Evolutionary conservation across 53 echinoderm and acorn worm species (phyloP).

Genomic region (Luidia sarsii): DNA sequence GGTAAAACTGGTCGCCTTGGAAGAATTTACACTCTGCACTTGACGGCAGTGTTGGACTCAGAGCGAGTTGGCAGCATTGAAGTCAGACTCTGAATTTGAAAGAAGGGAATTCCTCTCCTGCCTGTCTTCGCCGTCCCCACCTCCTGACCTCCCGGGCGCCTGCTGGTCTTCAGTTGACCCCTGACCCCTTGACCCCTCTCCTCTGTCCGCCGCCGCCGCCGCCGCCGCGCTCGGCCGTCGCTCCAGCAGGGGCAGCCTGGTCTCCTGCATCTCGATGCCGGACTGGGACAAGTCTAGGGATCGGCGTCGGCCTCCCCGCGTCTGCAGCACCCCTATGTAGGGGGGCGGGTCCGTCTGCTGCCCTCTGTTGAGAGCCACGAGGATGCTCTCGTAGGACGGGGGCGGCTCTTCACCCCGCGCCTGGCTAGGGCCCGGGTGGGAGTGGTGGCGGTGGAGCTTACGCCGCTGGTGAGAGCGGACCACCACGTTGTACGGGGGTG

Average conservation of each 20-base stretch:
- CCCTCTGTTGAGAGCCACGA: constrained; percentile 35
- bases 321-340: constrained; percentile 35
- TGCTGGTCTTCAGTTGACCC: neutral
- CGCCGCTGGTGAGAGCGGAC: constrained; percentile 36
- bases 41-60: neutral
- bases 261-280: neutral
- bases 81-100: neutral
- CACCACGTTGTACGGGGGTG: constrained; percentile 46
- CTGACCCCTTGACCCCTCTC: constrained; percentile 12
- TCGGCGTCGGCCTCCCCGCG: neutral
- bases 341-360: constrained; percentile 34
- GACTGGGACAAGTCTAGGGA: constrained; percentile 6
- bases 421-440: constrained; percentile 27
- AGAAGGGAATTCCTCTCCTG: constrained; percentile 1
- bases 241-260: neutral
- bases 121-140: neutral
- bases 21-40: neutral
- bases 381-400: constrained; percentile 49
- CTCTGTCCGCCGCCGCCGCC: neutral
- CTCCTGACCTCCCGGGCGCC: neutral
- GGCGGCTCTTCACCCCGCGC: constrained; percentile 38
- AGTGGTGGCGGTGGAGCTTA: constrained; percentile 25
- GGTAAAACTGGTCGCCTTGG: neutral
- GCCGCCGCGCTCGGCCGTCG: neutral
- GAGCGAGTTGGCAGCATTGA: neutral